Evolutionary conservation across 64 coral and sea anemone species (phyloP), one percentile per base, ranked within the genome.

Genomic region (Dendrophyllia cribrosa): DNA sequence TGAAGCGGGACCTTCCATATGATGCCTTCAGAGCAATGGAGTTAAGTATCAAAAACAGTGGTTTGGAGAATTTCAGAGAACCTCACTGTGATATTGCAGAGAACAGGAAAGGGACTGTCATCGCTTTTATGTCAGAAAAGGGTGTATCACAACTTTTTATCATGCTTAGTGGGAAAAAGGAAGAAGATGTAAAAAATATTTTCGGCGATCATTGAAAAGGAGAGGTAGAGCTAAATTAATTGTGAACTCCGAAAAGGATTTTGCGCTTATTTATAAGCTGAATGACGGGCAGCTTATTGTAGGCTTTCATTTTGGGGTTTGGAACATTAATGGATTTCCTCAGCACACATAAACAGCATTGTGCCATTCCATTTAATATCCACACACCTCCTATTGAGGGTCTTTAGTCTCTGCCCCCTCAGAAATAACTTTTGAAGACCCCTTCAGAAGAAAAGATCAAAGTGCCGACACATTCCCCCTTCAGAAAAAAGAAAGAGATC

Each of bases 271-370:
- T 44, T 87, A 74, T 26, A 88, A 88, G 65, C 21, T 53, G 3
- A 72, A 67, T 8, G 53, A 67, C 15, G 69, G 86, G 12, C 67
- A 88, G 50, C 45, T 90, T 68, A 21, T 64, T 13, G 45, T 82
- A 17, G 53, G 75, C 21, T 90, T 90, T 80, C 63, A 90, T 64
- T 90, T 24, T 81, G 88, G 75, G 67, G 47, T 86, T 58, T 92
- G 90, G 81, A 92, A 86, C 50, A 74, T 9, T 19, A 85, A 86
- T 77, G 90, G 90, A 58, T 92, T 92, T 68, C 90, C 90, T 16
- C 72, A 86, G 59, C 90, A 92, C 45, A 86, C 70, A 48, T 92
- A 70, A 77, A 63, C 72, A 75, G 26, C 9, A 45, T 44, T 3
- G 2, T 34, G 34, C 34, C 34, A 34, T 34, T 34, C 34, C 34